Evolutionary conservation across 2,797 vertebrate species (phyloP), one percentile per base, ranked within the genome.

Genomic region (Sorex maritimensis): DNA sequence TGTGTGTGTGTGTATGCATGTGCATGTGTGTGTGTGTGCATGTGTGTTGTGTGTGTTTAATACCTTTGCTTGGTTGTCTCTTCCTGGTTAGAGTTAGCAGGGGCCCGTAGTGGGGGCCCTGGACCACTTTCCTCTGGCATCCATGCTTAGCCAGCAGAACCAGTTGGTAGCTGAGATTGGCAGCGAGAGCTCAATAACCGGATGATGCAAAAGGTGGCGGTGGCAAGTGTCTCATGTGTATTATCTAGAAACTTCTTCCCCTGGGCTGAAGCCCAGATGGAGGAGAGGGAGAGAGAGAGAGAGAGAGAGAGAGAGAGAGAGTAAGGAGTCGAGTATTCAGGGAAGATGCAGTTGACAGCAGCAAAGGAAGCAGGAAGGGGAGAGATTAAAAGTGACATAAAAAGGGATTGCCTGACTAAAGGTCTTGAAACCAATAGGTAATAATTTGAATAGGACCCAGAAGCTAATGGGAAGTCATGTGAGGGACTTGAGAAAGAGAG

Each of bases 361-460:
- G 68, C 69, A 21, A 79, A 90, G 11, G 75, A 24, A 90, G 23
- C 12, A 52, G 55, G 58, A 86, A 80, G 28, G 34, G 71, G 55
- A 77, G 69, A 94, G 86, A 89, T 90, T 92, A 88, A 94, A 93
- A 94, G 88, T 87, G 92, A 95, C 88, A 89, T 63, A 28, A 41
- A 85, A 95, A 95, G 81, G 90, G 68, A 85, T 92, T 88, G 86
- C 67, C 73, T 69, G 88, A 72, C 90, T 69, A 85, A 90, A 92
- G 73, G 92, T 91, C 95, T 87, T 92, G 93, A 88, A 97, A 95
- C 92, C 86, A 89, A 94, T 82, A 95, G 88, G 74, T 93, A 77
- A 92, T 81, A 17, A 96, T 95, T 95, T 95, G 92, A 93, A 94
- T 94, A 85, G 91, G 93, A 95, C 88, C 92, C 73, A 74, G 86